These are phyloP conservation scores for Rotaria macrura DNA, from an alignment of 2,888 invertebrate genomes.

Conservation along the genomic window DNA sequence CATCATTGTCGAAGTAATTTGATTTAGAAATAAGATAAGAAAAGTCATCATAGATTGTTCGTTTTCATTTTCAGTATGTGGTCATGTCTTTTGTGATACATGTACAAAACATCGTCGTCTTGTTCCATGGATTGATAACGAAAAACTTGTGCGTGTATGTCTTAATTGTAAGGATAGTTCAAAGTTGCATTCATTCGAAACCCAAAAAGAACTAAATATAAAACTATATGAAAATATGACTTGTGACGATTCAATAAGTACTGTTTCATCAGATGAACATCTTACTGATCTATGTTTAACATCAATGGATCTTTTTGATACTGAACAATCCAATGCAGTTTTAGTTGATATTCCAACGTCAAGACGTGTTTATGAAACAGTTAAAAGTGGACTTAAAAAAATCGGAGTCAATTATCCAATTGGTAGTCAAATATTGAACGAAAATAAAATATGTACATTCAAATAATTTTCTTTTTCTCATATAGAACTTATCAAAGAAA, in stretches of 20 bases:
- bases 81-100: conserved; percentile 65
- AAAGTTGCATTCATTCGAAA: not conserved
- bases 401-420: not conserved
- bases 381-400: not conserved
- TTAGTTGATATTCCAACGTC: conserved; percentile 6
- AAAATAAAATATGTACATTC: too few species aligned
- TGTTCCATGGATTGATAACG: conserved; percentile 65
- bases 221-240: not conserved
- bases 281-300: not conserved
- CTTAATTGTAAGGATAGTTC: conserved; percentile 56
- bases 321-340: not conserved
- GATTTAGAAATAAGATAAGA: not conserved
- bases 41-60: too few species aligned
- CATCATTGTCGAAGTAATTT: not conserved
- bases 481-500: conserved; percentile 59
- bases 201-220: not conserved
- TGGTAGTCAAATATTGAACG: not conserved
- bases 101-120: conserved; percentile 61
- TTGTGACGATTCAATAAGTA: not conserved
- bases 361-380: conserved; percentile 10
- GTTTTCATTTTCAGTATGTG: conserved; percentile 62
- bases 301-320: not conserved
- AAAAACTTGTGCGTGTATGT: conserved; percentile 63
- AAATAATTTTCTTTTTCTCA: too few species aligned
- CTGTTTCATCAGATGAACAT: not conserved